A percentile compares a stretch with the other conserved stretches of the same genome.
These are phyloP conservation scores for Cydia fagiglandana DNA, from an alignment of 1,140 invertebrate genomes.

Conservation along the genomic window DNA sequence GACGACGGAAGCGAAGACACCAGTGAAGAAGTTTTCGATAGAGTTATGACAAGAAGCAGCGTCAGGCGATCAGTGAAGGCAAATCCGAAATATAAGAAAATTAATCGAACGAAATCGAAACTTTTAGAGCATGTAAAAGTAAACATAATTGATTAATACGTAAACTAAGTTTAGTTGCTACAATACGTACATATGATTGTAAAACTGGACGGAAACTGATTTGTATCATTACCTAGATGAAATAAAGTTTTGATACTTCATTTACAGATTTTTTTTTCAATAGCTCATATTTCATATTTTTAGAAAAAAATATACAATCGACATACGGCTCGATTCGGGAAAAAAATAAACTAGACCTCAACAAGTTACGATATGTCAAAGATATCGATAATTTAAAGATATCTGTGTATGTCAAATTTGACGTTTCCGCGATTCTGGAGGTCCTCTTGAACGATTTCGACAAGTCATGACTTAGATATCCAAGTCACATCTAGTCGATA, in stretches of 20 bases:
- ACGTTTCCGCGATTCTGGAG: too few species aligned
- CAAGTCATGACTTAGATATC: too few species aligned
- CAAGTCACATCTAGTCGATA: too few species aligned
- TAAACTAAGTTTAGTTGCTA: neutral
- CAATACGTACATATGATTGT: neutral
- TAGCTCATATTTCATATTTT: neutral
- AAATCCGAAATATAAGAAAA: slow-evolving; percentile 76
- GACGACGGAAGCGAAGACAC: slow-evolving; percentile 74
- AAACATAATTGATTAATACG: slow-evolving; percentile 64
- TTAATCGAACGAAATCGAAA: slow-evolving; percentile 72
- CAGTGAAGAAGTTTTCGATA: slow-evolving; percentile 74
- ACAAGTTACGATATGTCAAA: too few species aligned
- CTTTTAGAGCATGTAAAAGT: slow-evolving; percentile 71
- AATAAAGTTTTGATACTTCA: slow-evolving; percentile 7
- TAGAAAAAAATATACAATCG: too few species aligned
- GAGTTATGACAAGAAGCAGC: slow-evolving; percentile 73
- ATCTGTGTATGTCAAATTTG: too few species aligned
- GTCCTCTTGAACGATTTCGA: too few species aligned
- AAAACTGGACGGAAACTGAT: neutral
- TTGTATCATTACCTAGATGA: neutral
- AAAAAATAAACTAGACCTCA: too few species aligned
- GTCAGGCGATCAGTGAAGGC: slow-evolving; percentile 72
- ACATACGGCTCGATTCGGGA: too few species aligned
- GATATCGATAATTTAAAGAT: too few species aligned
- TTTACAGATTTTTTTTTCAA: neutral